Evolutionary conservation across 2,888 invertebrate species (phyloP).

Genomic region (Pollenia griseotomentosa): DNA sequence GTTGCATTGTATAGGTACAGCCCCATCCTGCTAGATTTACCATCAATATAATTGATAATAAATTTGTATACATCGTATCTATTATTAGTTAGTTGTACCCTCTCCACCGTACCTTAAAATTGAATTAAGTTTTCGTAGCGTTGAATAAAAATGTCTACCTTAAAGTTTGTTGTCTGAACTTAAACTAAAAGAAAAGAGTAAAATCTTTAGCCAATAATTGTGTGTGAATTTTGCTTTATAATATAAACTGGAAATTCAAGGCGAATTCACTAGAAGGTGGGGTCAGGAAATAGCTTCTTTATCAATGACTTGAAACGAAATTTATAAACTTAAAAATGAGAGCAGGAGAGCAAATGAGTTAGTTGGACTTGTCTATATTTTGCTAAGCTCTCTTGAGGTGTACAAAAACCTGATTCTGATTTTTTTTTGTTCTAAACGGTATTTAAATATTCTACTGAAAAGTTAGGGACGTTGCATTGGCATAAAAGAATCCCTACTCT

Average conservation of each 20-base stretch:
- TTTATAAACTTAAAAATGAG: neutral
- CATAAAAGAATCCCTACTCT: no score
- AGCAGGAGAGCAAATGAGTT: neutral
- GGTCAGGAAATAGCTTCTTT: neutral
- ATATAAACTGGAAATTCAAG: conserved; percentile 58
- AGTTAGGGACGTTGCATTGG: no score
- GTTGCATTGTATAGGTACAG: conserved; percentile 45
- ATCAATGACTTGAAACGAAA: conserved; percentile 10
- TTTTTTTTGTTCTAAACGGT: neutral
- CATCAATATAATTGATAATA: conserved; percentile 54
- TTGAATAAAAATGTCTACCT: conserved; percentile 18
- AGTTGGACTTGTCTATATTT: conserved; percentile 8
- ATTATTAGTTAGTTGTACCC: neutral
- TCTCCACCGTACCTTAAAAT: neutral
- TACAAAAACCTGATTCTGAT: neutral
- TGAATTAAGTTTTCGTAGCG: neutral
- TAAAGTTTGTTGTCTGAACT: conserved; percentile 27
- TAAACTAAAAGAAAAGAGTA: conserved; percentile 44
- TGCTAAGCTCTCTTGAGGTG: neutral
- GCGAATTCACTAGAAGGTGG: no score
- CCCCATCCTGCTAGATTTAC: conserved; percentile 34
- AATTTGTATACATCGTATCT: conserved; percentile 39
- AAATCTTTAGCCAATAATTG: conserved; percentile 7
- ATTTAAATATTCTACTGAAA: conserved; percentile 3
- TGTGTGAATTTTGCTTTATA: neutral